Conservation (phyloP, 2,797 vertebrate genomes). For the Pelobates cultripes region DNA sequence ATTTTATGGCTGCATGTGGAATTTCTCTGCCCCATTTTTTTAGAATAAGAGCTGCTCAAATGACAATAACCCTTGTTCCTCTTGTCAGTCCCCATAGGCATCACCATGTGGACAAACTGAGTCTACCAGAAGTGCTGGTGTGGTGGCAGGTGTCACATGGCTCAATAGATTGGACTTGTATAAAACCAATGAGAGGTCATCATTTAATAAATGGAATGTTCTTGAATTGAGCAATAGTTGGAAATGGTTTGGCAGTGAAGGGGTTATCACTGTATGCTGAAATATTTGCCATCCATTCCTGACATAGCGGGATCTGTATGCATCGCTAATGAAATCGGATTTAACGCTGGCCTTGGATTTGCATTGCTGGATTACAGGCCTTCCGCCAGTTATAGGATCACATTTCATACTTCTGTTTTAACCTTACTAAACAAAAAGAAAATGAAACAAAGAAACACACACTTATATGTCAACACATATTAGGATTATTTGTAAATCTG, state of each 20-base stretch:
- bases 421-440: conserved; percentile 3
- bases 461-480: not conserved
- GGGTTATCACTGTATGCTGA: conserved; percentile 32
- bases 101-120: too few species aligned
- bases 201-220: not conserved
- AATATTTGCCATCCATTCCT: conserved; percentile 47
- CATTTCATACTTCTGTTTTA: conserved; percentile 39
- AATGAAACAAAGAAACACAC: not conserved
- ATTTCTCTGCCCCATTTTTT: too few species aligned
- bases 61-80: too few species aligned
- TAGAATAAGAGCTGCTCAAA: too few species aligned
- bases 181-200: too few species aligned
- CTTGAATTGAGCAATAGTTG: not conserved
- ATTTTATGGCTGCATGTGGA: too few species aligned
- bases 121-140: too few species aligned
- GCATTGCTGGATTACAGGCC: conserved; percentile 43
- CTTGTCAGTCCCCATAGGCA: too few species aligned
- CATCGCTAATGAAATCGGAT: conserved; percentile 43
- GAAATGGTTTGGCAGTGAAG: conserved; percentile 1
- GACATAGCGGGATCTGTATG: conserved; percentile 25
- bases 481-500: too few species aligned
- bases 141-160: too few species aligned
- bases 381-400: conserved; percentile 34
- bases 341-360: conserved; percentile 47
- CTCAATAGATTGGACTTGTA: too few species aligned